Evolutionary conservation across 2,797 vertebrate species (phyloP).

Genomic region (Chelon labrosus): DNA sequence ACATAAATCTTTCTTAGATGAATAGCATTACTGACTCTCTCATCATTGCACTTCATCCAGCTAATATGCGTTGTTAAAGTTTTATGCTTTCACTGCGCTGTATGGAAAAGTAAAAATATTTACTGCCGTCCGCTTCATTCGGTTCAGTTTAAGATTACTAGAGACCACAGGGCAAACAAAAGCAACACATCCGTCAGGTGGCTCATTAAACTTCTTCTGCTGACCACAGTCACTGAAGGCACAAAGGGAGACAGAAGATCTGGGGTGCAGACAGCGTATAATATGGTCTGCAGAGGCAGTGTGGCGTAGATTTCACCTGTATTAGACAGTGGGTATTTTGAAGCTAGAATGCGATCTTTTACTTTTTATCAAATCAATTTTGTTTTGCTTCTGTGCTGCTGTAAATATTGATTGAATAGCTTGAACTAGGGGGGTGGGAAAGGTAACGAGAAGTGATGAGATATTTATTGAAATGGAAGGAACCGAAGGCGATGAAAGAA

Average conservation of each 20-base stretch:
- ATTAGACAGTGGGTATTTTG: background rate
- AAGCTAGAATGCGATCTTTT: background rate
- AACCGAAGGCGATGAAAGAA: conserved; percentile 14
- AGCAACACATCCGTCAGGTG: background rate
- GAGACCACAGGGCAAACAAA: background rate
- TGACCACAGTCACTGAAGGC: conserved; percentile 13
- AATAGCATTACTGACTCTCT: conserved; percentile 26
- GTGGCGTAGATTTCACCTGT: conserved; percentile 15
- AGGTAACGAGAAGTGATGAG: conserved; percentile 31
- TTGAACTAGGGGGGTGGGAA: conserved; percentile 10
- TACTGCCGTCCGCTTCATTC: background rate
- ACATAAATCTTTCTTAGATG: conserved; percentile 16
- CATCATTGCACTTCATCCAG: conserved; percentile 9
- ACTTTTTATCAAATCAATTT: conserved; percentile 43
- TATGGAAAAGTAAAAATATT: conserved; percentile 1
- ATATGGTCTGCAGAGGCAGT: background rate
- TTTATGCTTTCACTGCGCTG: conserved; percentile 8
- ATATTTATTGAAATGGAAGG: background rate
- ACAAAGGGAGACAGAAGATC: conserved; percentile 19
- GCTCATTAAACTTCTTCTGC: conserved; percentile 34
- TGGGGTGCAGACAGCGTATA: background rate
- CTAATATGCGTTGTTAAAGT: background rate
- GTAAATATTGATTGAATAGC: conserved; percentile 54
- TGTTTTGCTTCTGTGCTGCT: conserved; percentile 14
- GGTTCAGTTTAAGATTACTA: background rate